Evolutionary conservation across 2,797 vertebrate species (phyloP).

Genomic region (Vipera ursinii): DNA sequence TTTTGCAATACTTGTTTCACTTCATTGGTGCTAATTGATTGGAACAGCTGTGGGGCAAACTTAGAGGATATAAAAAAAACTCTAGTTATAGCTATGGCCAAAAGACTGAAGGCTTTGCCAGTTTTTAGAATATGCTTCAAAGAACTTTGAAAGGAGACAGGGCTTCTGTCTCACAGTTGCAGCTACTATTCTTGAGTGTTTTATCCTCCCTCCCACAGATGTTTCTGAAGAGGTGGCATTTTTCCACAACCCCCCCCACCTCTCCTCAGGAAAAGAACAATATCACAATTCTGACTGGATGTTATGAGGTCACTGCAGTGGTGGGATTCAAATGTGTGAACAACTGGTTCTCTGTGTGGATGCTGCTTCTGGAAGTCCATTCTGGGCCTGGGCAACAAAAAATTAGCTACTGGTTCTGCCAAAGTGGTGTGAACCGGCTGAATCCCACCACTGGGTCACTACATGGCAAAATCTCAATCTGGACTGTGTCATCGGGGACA

Average conservation of each 20-base stretch:
- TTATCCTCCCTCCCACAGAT: background rate
- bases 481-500: background rate
- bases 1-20: background rate
- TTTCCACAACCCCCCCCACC: background rate
- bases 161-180: background rate
- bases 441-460: background rate
- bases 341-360: no score
- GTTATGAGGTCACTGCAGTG: background rate
- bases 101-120: background rate
- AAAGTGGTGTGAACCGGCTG: no score
- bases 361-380: no score
- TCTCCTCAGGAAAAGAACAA: background rate
- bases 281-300: background rate
- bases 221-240: background rate
- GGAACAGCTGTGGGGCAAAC: background rate
- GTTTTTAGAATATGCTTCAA: background rate
- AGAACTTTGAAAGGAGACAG: background rate
- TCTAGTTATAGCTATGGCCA: background rate
- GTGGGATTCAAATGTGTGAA: no score
- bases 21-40: background rate
- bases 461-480: background rate
- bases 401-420: no score
- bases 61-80: background rate
- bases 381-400: no score
- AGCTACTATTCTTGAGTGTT: background rate